A percentile compares a stretch with the other conserved stretches of the same genome.
Evolutionary conservation across 2,888 invertebrate species (phyloP).

Genomic region (Isotomurus palustris): DNA sequence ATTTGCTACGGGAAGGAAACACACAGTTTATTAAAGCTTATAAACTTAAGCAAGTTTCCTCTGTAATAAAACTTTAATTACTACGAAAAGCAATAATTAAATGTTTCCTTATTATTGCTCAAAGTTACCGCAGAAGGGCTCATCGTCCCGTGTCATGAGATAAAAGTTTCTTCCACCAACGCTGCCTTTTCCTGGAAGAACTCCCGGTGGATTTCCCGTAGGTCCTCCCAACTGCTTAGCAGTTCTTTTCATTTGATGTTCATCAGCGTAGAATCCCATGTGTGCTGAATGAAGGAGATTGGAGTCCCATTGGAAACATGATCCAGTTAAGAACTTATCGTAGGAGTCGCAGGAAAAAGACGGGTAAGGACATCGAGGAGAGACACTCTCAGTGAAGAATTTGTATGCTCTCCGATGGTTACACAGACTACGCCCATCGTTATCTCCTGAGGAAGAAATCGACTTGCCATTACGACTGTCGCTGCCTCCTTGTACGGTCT

Average conservation of each 20-base stretch:
- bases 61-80: conserved; percentile 1
- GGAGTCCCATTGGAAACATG: conserved; percentile 66
- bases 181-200: not conserved
- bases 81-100: not conserved
- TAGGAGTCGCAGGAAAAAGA: conserved; percentile 82
- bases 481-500: not conserved
- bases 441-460: conserved; percentile 60
- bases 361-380: conserved; percentile 83
- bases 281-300: conserved; percentile 64
- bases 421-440: conserved; percentile 81
- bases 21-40: not conserved
- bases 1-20: conserved; percentile 59
- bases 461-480: conserved; percentile 7
- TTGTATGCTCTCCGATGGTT: conserved; percentile 90
- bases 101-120: not conserved
- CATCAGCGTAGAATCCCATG: conserved; percentile 89
- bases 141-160: conserved; percentile 79
- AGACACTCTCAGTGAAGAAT: conserved; percentile 90
- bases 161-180: conserved; percentile 57
- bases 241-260: conserved; percentile 48
- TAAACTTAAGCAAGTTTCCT: not conserved
- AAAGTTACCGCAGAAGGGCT: conserved; percentile 78
- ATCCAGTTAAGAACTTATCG: conserved; percentile 74
- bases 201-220: no score
- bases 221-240: conserved; percentile 1